These are phyloP conservation scores for Zoroaster sp. DNA, from an alignment of 53 echinoderm and acorn worm genomes.

Conservation along the genomic window DNA sequence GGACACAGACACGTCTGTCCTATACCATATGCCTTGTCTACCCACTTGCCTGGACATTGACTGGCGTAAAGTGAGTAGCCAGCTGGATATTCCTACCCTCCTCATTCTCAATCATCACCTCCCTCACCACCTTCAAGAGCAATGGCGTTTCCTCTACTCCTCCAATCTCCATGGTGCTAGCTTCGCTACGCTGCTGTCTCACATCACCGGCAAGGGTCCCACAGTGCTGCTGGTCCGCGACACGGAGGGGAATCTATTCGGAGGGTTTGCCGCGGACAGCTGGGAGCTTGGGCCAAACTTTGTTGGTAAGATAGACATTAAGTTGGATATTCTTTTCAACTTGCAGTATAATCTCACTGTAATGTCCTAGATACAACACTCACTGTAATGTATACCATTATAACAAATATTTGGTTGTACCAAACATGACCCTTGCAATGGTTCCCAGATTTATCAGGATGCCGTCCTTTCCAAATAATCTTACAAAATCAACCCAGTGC, in stretches of 20 bases:
- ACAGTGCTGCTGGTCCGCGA: slow-evolving; percentile 82
- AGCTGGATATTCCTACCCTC: slow-evolving; percentile 80
- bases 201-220: slow-evolving; percentile 78
- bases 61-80: slow-evolving; percentile 64
- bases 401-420: no score
- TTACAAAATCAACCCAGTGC: no score
- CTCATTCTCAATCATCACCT: slow-evolving; percentile 82
- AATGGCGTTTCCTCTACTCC: slow-evolving; percentile 80
- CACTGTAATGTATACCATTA: neutral
- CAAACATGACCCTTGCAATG: no score
- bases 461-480: no score
- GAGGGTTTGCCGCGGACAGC: slow-evolving; percentile 88
- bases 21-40: slow-evolving; percentile 63
- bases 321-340: neutral
- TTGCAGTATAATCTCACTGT: neutral
- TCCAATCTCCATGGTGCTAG: slow-evolving; percentile 82
- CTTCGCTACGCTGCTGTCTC: slow-evolving; percentile 84
- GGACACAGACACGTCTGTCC: slow-evolving; percentile 49
- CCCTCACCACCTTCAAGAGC: slow-evolving; percentile 61
- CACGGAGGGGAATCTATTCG: slow-evolving; percentile 84
- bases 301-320: slow-evolving; percentile 54
- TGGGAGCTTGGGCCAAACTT: slow-evolving; percentile 81
- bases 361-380: neutral
- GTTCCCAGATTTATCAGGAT: no score
- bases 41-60: slow-evolving; percentile 73